A percentile compares a stretch with the other conserved stretches of the same genome.
phyloP scores from a whole-genome alignment of 1,140 invertebrate species.

The Drosophila tsacasi region DNA sequence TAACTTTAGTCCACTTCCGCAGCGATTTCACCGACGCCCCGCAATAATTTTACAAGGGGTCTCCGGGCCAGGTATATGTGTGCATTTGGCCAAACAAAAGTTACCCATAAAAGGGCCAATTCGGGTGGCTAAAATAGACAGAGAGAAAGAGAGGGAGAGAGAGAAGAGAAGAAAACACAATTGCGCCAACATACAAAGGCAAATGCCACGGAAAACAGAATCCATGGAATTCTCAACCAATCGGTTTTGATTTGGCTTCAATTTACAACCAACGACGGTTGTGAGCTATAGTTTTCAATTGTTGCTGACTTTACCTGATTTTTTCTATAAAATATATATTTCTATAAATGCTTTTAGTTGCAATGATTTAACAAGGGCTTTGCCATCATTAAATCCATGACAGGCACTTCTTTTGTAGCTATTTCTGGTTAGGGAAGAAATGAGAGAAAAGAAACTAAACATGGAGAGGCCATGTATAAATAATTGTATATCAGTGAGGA shows the following conservation, averaged over 20 bases:
- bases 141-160: not conserved
- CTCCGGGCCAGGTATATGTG: conserved; percentile 22
- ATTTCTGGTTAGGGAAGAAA: not conserved
- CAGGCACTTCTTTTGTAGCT: not conserved
- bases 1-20: conserved; percentile 41
- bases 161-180: conserved; percentile 10
- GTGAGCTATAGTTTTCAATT: conserved; percentile 13
- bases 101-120: conserved; percentile 27
- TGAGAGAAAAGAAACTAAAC: not conserved
- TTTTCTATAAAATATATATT: not conserved
- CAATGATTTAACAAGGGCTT: not conserved
- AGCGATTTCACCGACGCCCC: conserved; percentile 9
- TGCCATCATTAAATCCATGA: not conserved
- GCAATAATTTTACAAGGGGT: conserved; percentile 11
- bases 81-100: conserved; percentile 42
- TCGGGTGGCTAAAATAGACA: not conserved
- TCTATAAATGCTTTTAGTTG: not conserved
- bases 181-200: conserved; percentile 29
- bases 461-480: not conserved
- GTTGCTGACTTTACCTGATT: not conserved
- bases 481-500: not conserved
- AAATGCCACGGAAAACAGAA: conserved; percentile 27
- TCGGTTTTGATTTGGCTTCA: conserved; percentile 40
- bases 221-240: conserved; percentile 5
- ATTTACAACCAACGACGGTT: conserved; percentile 7